A percentile compares a stretch with the other conserved stretches of the same genome.
Conservation (phyloP, 2,113 vertebrate species). For the Mustela nigripes region DNA sequence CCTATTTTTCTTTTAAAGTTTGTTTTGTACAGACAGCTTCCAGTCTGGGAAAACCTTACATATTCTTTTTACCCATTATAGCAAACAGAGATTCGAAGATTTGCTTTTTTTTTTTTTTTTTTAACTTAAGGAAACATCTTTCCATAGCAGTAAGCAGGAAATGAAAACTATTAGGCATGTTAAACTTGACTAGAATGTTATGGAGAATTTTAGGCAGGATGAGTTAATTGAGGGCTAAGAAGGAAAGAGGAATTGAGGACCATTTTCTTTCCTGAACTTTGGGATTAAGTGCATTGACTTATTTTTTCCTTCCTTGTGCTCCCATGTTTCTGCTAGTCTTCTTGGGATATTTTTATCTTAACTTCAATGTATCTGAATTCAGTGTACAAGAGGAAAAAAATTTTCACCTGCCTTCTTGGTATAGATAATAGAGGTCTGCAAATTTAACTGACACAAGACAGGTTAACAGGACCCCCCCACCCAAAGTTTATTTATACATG, state of each 20-base stretch:
- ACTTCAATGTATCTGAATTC: background rate
- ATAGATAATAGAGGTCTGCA: background rate
- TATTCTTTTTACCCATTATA: slow-evolving; percentile 43
- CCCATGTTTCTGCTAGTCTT: background rate
- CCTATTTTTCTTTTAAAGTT: background rate
- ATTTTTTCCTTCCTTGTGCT: slow-evolving; percentile 24
- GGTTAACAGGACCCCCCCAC: background rate
- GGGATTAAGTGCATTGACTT: background rate
- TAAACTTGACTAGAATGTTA: slow-evolving; percentile 36
- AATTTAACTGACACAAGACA: background rate
- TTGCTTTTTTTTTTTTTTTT: background rate
- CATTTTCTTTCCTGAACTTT: slow-evolving; percentile 31
- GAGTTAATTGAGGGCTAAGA: background rate
- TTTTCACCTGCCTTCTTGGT: background rate
- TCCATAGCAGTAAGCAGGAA: slow-evolving; percentile 60
- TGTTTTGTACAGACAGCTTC: slow-evolving; percentile 31
- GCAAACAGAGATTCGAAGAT: slow-evolving; percentile 3
- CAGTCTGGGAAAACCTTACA: slow-evolving; percentile 14
- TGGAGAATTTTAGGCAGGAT: background rate
- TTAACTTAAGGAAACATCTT: background rate
- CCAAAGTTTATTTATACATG: background rate
- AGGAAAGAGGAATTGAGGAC: background rate
- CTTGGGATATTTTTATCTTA: background rate
- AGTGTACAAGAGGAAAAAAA: background rate
- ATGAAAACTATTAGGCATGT: slow-evolving; percentile 31